Evolutionary conservation across 2,113 vertebrate genomes (phyloP).

Genomic region (Herpetotheres cachinnans): DNA sequence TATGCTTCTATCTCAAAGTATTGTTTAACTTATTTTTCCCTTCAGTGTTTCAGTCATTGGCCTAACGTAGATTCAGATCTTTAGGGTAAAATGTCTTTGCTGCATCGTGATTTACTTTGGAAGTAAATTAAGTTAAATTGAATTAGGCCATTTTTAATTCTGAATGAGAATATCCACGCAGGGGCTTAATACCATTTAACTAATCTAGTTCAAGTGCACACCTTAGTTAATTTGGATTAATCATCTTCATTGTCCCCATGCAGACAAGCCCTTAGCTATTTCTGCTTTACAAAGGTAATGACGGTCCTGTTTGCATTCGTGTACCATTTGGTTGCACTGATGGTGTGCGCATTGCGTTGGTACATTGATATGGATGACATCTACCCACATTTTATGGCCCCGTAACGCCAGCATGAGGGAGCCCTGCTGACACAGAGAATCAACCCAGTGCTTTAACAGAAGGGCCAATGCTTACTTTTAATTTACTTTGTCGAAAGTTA

Average conservation of each 20-base stretch:
- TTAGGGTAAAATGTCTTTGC: background rate
- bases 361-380: background rate
- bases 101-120: background rate
- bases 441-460: background rate
- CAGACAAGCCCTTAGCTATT: background rate
- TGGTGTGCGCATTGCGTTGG: background rate
- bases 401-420: background rate
- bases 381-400: background rate
- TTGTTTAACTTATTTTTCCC: background rate
- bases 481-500: conserved; percentile 57
- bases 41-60: background rate
- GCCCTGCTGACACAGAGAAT: background rate
- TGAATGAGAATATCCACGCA: background rate
- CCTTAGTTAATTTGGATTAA: conserved; percentile 25
- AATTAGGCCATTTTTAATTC: conserved; percentile 25
- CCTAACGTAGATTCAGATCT: background rate
- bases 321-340: background rate
- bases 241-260: background rate
- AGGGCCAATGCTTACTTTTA: conserved; percentile 52
- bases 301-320: background rate
- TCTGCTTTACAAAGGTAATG: background rate
- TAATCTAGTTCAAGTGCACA: background rate
- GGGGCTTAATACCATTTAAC: background rate
- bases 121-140: conserved; percentile 5
- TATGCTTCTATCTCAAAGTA: background rate